Evolutionary conservation across 2,113 vertebrate species (phyloP), one percentile per base, ranked within the genome.

Genomic region (Sinocyclocheilus anophthalmus): DNA sequence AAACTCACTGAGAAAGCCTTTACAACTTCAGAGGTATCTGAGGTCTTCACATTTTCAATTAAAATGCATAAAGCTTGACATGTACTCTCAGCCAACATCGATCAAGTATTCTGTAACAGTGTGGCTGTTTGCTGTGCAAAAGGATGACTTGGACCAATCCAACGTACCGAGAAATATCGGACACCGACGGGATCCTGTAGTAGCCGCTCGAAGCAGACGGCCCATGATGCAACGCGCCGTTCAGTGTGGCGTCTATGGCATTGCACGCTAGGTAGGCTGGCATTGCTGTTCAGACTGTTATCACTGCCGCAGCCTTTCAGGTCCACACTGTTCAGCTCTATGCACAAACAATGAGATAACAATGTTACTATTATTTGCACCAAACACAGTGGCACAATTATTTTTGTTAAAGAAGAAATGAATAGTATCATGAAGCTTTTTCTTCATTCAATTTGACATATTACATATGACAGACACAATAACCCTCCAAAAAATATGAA

Each of bases 241-340:
- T 99, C 97, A 0, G 95, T 92, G 81, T 95, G 94, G 2, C 95
- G 94, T 42, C 96, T 93, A 86, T 96, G 96, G 93, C 96, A 95
- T 90, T 96, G 96, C 48, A 96, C 96, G 0, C 97, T 97, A 81
- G 97, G 97, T 65, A 99, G 96, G 88, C 98, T 99, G 87, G 97
- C 96, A 94, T 98, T 99, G 90, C 98, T 99, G 93, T 96, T 97
- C 61, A 99, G 95, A 94, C 98, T 99, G 89, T 95, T 97, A 42
- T 96, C 96, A 90, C 98, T 99, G 92, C 96, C 94, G 85, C 97
- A 97, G 89, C 96, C 97, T 88, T 98, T 98, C 91, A 99, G 90
- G 87, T 97, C 97, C 11, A 94, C 93, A 75, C 97, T 96, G 33
- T 96, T 97, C 89, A 99, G 93, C 92, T 99, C 98, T 97, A 92